Percentiles rank a stretch among this genome's conserved stretches.
These are phyloP conservation scores for Eulemur macaco DNA, from an alignment of 2,113 vertebrate genomes.

Conservation along the genomic window DNA sequence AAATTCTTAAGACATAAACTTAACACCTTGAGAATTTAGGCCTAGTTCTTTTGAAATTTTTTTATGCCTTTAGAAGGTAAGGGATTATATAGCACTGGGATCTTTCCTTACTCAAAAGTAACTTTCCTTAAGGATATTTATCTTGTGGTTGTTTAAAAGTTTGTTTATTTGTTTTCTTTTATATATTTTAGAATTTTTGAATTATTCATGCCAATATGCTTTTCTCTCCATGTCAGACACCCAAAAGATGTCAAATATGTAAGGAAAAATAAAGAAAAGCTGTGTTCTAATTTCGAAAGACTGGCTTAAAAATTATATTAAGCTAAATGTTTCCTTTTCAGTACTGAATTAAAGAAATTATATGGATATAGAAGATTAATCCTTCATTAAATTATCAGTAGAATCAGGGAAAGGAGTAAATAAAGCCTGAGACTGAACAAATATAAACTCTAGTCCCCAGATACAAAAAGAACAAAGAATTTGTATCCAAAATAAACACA, in stretches of 20 bases:
- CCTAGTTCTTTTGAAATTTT: slow-evolving; percentile 54
- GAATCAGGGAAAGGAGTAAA: background rate
- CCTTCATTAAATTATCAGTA: background rate
- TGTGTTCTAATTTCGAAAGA: background rate
- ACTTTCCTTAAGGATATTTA: slow-evolving; percentile 19
- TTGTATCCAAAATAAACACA: background rate
- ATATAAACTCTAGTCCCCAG: background rate
- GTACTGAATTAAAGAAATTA: background rate
- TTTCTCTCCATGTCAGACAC: background rate
- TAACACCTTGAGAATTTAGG: slow-evolving; percentile 59
- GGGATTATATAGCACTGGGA: slow-evolving; percentile 28
- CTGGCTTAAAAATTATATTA: background rate
- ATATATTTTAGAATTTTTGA: slow-evolving; percentile 17
- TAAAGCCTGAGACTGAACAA: slow-evolving; percentile 8
- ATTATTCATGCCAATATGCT: background rate
- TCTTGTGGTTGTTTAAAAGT: background rate
- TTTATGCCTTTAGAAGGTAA: slow-evolving; percentile 51
- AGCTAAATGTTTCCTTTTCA: background rate
- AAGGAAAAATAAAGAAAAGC: background rate
- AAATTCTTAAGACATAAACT: slow-evolving; percentile 57
- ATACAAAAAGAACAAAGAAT: background rate
- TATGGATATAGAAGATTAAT: background rate
- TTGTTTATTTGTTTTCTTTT: background rate
- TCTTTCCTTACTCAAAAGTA: slow-evolving; percentile 40
- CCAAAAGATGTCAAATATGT: background rate